Evolutionary conservation across 2,797 vertebrate genomes (phyloP).

Genomic region (Spatula clypeata): DNA sequence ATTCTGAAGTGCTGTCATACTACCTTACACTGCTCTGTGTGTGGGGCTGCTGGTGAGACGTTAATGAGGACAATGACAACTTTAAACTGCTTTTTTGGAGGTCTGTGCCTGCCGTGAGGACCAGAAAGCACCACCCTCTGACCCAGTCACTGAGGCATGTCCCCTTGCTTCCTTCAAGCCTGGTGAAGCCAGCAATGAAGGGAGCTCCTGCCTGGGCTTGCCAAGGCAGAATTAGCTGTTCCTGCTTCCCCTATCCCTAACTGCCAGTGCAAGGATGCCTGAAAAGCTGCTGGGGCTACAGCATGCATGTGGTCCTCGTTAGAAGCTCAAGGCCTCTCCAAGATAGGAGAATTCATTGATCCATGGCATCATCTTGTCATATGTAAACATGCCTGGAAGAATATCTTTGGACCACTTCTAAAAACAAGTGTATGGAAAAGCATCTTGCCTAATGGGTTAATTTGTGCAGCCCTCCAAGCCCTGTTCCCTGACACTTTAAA

Average conservation of each 20-base stretch:
- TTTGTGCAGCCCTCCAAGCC: background rate
- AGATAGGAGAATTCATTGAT: background rate
- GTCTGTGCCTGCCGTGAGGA: background rate
- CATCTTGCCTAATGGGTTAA: background rate
- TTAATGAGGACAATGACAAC: background rate
- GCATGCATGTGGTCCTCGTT: fast-evolving
- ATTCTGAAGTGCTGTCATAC: background rate
- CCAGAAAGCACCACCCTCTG: too few species aligned
- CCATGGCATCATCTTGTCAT: fast-evolving
- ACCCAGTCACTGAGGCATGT: fast-evolving
- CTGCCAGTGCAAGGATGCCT: background rate
- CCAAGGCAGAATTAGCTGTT: background rate
- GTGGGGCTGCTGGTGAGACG: background rate
- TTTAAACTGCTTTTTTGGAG: background rate
- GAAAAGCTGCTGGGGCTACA: background rate
- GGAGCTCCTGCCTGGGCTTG: background rate
- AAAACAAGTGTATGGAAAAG: background rate
- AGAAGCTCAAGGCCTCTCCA: background rate
- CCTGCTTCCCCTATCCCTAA: background rate
- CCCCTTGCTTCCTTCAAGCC: background rate
- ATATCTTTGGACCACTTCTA: background rate
- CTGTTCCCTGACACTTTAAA: background rate
- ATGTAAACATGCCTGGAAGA: fast-evolving
- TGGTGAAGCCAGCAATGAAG: fast-evolving
- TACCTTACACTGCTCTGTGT: background rate